Base-by-base conservation (phyloP, 2,797 vertebrate genomes). In the Uromys caudimaculatus region DNA sequence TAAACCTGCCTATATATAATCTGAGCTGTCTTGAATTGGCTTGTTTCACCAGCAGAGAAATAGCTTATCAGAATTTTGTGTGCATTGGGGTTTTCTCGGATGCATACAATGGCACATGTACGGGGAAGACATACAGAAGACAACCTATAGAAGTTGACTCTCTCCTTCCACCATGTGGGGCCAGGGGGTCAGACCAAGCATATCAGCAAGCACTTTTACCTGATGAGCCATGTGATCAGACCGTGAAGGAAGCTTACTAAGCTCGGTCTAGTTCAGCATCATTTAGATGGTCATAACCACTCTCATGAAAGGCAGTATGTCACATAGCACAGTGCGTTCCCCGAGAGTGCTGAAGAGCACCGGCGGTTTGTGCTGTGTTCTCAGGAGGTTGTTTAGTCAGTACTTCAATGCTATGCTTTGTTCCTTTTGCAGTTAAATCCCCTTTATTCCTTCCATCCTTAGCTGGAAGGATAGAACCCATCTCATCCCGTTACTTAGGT, bases 51-150 rank as follows among this genome's bases (percentile, higher is more conserved):
- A n/a, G 35, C 32, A 35, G 67, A 71, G 17, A 71, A 71, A n/a
- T 71, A 71, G n/a, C 13, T 69, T 69, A n/a, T 71, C 67, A 38
- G 35, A 71, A 71, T n/a, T n/a, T 17, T 35, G 77, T 13, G 50
- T 56, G 35, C n/a, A n/a, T n/a, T n/a, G n/a, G 29, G n/a, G 50
- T n/a, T 14, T 32, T 16, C 27, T 3, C 2, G 0, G 21, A 27
- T 9, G 7, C 4, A 3, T 16, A 35, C 32, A 47, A 69, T 14
- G 13, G 19, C 23, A 17, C 35, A 52, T n/a, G 21, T 54, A 27
- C 38, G 23, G 41, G 58, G 60, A 69, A n/a, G 35, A n/a, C 35
- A n/a, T n/a, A n/a, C 62, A 86, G 62, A 84, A 58, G 56, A 62
- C 38, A 83, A 67, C 17, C 1, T 85, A 29, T 64, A 12, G 41